These are phyloP conservation scores for Drepanosiphum platanoidis DNA, from an alignment of 2,888 invertebrate genomes.

Conservation along the genomic window DNA sequence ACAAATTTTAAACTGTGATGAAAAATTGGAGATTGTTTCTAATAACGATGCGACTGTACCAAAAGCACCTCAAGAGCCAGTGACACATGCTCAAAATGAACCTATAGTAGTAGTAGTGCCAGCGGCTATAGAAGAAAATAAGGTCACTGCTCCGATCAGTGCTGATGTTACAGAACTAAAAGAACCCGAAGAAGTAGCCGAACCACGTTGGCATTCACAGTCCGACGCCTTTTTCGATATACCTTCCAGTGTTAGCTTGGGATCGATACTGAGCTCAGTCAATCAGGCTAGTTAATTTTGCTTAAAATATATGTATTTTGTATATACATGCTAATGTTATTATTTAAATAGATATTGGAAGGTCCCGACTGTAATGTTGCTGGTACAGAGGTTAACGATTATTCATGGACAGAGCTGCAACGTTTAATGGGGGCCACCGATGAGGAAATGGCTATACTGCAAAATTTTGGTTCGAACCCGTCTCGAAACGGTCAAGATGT, in stretches of 20 bases:
- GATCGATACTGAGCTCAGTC: constrained; percentile 66
- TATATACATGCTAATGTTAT: constrained; percentile 34
- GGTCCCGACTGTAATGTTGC: constrained; percentile 43
- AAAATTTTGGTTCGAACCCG: constrained; percentile 65
- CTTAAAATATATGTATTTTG: constrained; percentile 14
- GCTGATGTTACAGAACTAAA: constrained; percentile 4
- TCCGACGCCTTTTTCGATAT: constrained; percentile 48
- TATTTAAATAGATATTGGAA: constrained; percentile 57
- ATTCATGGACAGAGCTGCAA: constrained; percentile 65
- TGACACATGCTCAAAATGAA: constrained; percentile 36
- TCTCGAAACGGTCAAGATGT: constrained; percentile 22
- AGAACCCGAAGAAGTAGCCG: constrained; percentile 53
- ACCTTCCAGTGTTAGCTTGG: constrained; percentile 64
- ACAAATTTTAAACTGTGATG: constrained; percentile 14
- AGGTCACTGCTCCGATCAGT: constrained; percentile 51
- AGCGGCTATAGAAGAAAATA: constrained; percentile 25
- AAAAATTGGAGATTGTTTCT: neutral
- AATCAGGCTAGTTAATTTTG: constrained; percentile 65
- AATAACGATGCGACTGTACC: neutral
- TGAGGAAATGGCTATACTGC: constrained; percentile 66
- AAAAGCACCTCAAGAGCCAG: constrained; percentile 5
- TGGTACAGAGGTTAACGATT: constrained; percentile 55
- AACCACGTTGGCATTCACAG: constrained; percentile 56
- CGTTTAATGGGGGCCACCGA: constrained; percentile 66
- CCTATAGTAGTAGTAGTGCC: neutral